A percentile compares a stretch with the other conserved stretches of the same genome.
phyloP scores from a whole-genome alignment of 2,888 invertebrate genomes.

The Erebia aethiops region DNA sequence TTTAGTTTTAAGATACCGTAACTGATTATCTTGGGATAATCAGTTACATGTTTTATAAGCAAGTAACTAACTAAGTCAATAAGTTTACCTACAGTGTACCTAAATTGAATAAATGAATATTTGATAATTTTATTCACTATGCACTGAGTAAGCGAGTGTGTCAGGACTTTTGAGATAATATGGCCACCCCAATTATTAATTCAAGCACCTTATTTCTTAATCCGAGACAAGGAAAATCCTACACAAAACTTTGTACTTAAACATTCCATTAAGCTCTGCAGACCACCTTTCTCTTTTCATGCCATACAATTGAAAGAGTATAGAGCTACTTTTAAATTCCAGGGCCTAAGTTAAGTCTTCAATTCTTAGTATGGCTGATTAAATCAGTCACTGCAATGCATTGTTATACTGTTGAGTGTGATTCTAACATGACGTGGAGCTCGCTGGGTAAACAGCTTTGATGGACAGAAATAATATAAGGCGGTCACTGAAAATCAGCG shows the following conservation, averaged over 20 bases:
- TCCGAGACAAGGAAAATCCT: background rate
- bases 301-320: background rate
- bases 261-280: background rate
- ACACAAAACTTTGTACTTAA: background rate
- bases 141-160: too few species aligned
- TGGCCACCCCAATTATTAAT: background rate
- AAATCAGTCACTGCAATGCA: background rate
- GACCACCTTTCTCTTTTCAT: background rate
- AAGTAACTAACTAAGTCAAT: too few species aligned
- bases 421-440: background rate
- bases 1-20: too few species aligned
- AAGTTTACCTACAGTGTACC: too few species aligned
- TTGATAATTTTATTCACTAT: too few species aligned
- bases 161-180: background rate
- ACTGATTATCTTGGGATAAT: too few species aligned
- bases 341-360: background rate
- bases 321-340: background rate
- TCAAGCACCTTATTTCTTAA: background rate
- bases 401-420: background rate
- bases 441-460: too few species aligned
- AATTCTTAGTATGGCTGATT: background rate
- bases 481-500: too few species aligned
- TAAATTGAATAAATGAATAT: too few species aligned
- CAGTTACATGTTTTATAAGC: too few species aligned
- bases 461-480: too few species aligned